Percentiles rank a stretch among this genome's conserved stretches.
phyloP scores from a whole-genome alignment of 2,797 vertebrate genomes.

The Notamacropus eugenii region DNA sequence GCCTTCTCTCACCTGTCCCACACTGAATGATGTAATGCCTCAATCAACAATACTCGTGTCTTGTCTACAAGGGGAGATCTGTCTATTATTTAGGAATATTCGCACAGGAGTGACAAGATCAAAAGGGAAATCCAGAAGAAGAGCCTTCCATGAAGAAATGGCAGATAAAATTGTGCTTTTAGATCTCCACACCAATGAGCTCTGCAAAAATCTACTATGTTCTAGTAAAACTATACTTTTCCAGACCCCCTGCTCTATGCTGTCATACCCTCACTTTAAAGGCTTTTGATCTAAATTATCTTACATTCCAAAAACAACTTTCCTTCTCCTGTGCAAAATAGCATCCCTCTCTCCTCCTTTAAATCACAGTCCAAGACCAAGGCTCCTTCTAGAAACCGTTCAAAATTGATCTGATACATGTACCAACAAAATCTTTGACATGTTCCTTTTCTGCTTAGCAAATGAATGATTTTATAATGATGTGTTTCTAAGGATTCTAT shows the following conservation, averaged over 20 bases:
- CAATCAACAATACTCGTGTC: not conserved
- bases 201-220: not conserved
- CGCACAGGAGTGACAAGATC: not conserved
- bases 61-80: not conserved
- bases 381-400: not conserved
- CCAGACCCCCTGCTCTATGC: not conserved
- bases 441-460: not conserved
- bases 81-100: not conserved
- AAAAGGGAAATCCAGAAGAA: not conserved
- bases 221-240: not conserved
- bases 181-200: not conserved
- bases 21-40: not conserved
- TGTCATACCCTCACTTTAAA: not conserved
- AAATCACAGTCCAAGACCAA: not conserved
- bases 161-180: not conserved
- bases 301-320: not conserved
- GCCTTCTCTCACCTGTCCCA: not conserved
- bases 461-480: not conserved
- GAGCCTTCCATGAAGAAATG: not conserved
- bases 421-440: not conserved
- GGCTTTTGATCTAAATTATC: not conserved
- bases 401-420: not conserved
- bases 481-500: constrained; percentile 1
- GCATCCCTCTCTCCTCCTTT: not conserved
- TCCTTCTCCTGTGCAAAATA: not conserved